These are phyloP conservation scores for Hybognathus amarus DNA, from an alignment of 2,797 vertebrate genomes.

Conservation along the genomic window DNA sequence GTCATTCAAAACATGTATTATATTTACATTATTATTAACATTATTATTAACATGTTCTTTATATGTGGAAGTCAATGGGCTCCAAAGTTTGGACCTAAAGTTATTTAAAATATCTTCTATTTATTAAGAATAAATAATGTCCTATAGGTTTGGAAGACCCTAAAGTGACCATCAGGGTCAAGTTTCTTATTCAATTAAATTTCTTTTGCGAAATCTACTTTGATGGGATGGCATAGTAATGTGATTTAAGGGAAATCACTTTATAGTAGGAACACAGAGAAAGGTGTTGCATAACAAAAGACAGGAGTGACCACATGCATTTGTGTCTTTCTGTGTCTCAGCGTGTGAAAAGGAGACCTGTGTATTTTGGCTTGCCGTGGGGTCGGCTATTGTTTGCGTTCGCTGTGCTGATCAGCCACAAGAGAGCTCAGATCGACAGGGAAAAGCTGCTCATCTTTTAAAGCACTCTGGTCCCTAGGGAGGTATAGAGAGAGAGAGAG, in stretches of 20 bases:
- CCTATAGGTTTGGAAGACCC: neutral
- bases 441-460: conserved; percentile 77
- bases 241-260: neutral
- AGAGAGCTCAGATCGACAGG: conserved; percentile 47
- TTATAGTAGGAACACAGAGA: conserved; percentile 1
- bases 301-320: conserved; percentile 29
- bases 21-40: too few relatives aligned
- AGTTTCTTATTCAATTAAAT: neutral
- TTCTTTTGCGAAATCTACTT: neutral
- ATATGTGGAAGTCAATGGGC: neutral
- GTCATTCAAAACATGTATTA: neutral
- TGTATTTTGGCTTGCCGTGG: conserved; percentile 51
- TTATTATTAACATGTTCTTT: too few relatives aligned
- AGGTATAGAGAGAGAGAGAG: conserved; percentile 33
- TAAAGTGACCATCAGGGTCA: neutral
- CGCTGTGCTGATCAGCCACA: conserved; percentile 59
- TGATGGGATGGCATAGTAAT: conserved; percentile 18
- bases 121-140: neutral
- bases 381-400: conserved; percentile 74
- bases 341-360: conserved; percentile 36
- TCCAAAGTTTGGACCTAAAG: neutral
- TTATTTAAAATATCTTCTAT: neutral
- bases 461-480: conserved; percentile 64
- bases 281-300: conserved; percentile 30
- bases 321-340: neutral